Base-by-base conservation (phyloP, 1,140 invertebrate species). In the Planococcus citri region DNA sequence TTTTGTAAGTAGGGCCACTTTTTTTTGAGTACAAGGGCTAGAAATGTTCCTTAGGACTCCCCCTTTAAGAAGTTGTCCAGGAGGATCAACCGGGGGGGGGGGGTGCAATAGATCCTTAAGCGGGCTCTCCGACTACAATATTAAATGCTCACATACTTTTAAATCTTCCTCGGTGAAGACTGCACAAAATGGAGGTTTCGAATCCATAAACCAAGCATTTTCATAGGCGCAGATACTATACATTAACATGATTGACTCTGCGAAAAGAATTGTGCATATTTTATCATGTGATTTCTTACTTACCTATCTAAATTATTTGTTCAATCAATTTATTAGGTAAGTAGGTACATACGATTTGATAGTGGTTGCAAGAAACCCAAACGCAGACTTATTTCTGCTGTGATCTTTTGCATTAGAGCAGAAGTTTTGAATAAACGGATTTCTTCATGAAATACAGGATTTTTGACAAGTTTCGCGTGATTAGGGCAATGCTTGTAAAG, bases 311-410 rank as follows among this genome's bases (percentile, higher is more conserved):
- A n/a, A n/a, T n/a, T n/a, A n/a, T n/a, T n/a, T n/a, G n/a, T n/a
- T n/a, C n/a, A n/a, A n/a, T n/a, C n/a, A n/a, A n/a, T n/a, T n/a
- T n/a, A n/a, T n/a, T n/a, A n/a, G n/a, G n/a, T n/a, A n/a, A n/a
- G n/a, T n/a, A n/a, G n/a, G n/a, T n/a, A n/a, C n/a, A n/a, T 33
- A 33, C 29, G 4, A 12, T 6, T 6, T 33, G 29, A 33, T 33
- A 33, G 12, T 33, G 29, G 12, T 33, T 33, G 29, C 3, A 33
- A 12, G 12, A 6, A 75, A 41, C 75, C 75, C n/a, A 75, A 71
- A n/a, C 72, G 61, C 14, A 27, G 60, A 69, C 74, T 74, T 1
- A 75, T 72, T 6, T 68, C 69, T 9, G 71, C 27, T 4, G 75
- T 70, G 3, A 73, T 24, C 6, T 70, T 71, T 27, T 68, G 70